Conservation (phyloP, 64 coral and sea anemone genomes). For the Pachyseris speciosa region DNA sequence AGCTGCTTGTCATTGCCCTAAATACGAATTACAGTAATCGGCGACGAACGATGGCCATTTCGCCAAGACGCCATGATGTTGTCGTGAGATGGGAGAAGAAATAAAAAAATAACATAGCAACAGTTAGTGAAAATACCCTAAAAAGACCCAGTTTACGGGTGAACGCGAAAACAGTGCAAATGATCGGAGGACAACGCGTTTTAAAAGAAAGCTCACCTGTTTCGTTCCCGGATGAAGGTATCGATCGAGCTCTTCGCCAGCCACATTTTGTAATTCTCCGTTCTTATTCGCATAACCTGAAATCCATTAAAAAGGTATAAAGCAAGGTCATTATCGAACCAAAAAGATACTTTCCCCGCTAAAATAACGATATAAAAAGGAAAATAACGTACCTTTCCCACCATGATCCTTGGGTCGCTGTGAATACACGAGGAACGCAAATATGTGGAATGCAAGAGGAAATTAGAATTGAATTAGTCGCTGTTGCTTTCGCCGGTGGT, state of each 20-base stretch:
- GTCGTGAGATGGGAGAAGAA: conserved; percentile 10
- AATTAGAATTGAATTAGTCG: conserved; percentile 86
- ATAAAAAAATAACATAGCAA: conserved; percentile 87
- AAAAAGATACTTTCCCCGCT: neutral
- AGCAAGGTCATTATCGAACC: conserved; percentile 4
- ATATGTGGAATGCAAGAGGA: conserved; percentile 49
- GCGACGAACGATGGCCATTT: conserved; percentile 25
- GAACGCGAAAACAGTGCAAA: neutral
- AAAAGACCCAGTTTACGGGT: neutral
- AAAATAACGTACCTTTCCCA: conserved; percentile 74
- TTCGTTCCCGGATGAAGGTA: conserved; percentile 82
- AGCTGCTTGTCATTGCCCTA: conserved; percentile 85
- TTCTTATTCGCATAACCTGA: conserved; percentile 88
- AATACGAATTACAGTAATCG: conserved; percentile 16
- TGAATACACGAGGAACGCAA: conserved; percentile 48
- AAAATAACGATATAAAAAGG: neutral
- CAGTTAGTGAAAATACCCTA: conserved; percentile 51
- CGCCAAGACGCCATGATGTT: conserved; percentile 61
- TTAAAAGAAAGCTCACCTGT: conserved; percentile 74
- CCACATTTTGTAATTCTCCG: conserved; percentile 76
- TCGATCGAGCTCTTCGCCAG: conserved; percentile 72
- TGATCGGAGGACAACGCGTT: conserved; percentile 10
- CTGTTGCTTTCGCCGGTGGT: conserved; percentile 43
- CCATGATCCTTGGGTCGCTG: conserved; percentile 96
- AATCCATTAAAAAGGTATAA: conserved; percentile 31